Evolutionary conservation across 2,113 vertebrate genomes (phyloP).

Genomic region (Nothocercus nigrocapillus): DNA sequence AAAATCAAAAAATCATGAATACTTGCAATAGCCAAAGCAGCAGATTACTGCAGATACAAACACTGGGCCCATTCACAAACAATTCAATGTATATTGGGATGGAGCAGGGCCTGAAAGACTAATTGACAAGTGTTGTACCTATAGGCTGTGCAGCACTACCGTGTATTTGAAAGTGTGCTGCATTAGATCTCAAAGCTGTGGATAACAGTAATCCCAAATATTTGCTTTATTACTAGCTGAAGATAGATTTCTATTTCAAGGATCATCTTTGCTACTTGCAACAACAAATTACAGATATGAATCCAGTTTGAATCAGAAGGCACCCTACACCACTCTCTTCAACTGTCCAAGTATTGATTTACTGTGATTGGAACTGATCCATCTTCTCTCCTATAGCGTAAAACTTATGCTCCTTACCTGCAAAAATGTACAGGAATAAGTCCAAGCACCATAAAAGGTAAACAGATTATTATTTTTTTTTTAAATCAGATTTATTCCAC

Average conservation of each 20-base stretch:
- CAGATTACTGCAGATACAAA: constrained; percentile 65
- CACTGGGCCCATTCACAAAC: constrained; percentile 68
- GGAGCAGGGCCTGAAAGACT: background rate
- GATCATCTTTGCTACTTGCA: background rate
- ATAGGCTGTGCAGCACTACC: background rate
- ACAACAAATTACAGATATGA: background rate
- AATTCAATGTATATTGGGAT: background rate
- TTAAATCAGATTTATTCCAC: background rate
- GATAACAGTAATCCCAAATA: background rate
- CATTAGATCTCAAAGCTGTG: background rate
- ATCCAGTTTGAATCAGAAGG: background rate
- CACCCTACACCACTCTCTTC: background rate
- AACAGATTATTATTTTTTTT: background rate
- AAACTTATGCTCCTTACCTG: background rate
- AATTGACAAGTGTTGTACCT: constrained; percentile 2
- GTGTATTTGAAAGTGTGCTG: background rate
- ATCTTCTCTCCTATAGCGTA: background rate
- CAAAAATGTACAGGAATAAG: background rate
- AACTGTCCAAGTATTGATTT: background rate
- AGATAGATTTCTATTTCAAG: background rate
- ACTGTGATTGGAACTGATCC: background rate
- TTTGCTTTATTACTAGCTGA: background rate
- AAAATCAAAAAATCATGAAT: background rate
- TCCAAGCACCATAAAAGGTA: background rate
- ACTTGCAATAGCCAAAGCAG: constrained; percentile 46